Percentiles rank a stretch among this genome's conserved stretches.
Evolutionary conservation across 2,113 vertebrate genomes (phyloP).

Genomic region (Nibea coibor): DNA sequence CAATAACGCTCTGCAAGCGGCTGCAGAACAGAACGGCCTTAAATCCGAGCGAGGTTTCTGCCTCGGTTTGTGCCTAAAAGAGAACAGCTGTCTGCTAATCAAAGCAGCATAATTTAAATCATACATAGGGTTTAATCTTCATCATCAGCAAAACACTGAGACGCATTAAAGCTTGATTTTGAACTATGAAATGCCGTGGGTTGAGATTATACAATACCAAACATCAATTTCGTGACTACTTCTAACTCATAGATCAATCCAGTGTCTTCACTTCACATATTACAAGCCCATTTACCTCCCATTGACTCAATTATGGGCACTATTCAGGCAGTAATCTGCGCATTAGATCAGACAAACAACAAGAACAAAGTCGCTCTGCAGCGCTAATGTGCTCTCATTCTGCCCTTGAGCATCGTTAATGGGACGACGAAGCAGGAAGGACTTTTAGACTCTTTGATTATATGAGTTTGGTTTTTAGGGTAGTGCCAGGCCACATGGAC

Average conservation of each 20-base stretch:
- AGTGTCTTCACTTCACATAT: not conserved
- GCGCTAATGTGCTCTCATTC: conserved; percentile 33
- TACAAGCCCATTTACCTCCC: conserved; percentile 31
- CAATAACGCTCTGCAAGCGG: conserved; percentile 5
- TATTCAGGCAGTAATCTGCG: conserved; percentile 24
- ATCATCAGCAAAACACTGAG: not conserved
- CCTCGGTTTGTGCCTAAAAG: not conserved
- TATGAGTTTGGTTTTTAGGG: not conserved
- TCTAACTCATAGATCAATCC: conserved; percentile 18
- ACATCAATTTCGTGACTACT: conserved; percentile 2
- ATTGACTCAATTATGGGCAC: conserved; percentile 14
- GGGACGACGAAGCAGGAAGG: conserved; percentile 16
- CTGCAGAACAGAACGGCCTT: conserved; percentile 5
- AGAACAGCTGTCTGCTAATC: conserved; percentile 19
- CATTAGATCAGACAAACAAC: conserved; percentile 44
- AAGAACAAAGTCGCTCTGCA: conserved; percentile 27
- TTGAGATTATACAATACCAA: not conserved
- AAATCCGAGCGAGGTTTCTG: conserved; percentile 16
- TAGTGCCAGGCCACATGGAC: not conserved
- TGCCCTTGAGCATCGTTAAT: conserved; percentile 11
- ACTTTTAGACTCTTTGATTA: conserved; percentile 21
- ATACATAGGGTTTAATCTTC: not conserved
- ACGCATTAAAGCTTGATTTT: not conserved
- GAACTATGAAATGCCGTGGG: not conserved
- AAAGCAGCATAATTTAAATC: not conserved